Evolutionary conservation across 1,140 invertebrate genomes (phyloP).

Genomic region (Drosophila kepulauana): DNA sequence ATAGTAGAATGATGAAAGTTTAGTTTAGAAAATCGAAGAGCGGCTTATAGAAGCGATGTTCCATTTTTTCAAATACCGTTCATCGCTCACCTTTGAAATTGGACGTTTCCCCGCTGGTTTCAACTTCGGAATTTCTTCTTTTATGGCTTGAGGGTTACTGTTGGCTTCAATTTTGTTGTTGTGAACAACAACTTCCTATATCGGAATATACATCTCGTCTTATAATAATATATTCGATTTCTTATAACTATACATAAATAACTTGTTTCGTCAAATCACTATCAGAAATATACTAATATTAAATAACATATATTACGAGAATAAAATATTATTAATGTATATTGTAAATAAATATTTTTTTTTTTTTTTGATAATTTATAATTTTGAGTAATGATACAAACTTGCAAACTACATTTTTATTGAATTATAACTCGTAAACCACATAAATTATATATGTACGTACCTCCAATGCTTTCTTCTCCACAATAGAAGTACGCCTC

Average conservation of each 20-base stretch:
- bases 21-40: slow-evolving; percentile 9
- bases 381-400: not conserved
- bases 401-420: too few species aligned
- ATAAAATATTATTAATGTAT: not conserved
- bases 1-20: not conserved
- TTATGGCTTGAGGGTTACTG: slow-evolving; percentile 64
- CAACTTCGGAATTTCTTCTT: slow-evolving; percentile 80
- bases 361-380: not conserved
- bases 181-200: slow-evolving; percentile 55
- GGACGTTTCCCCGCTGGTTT: slow-evolving; percentile 66
- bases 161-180: slow-evolving; percentile 68
- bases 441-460: slow-evolving; percentile 49
- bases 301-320: not conserved
- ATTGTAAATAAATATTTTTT: not conserved
- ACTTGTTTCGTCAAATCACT: too few species aligned
- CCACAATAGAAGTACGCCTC: slow-evolving; percentile 87
- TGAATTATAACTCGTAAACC: not conserved
- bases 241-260: too few species aligned
- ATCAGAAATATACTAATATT: not conserved
- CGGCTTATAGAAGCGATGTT: not conserved
- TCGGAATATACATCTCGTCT: slow-evolving; percentile 29
- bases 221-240: not conserved
- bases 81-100: slow-evolving; percentile 68
- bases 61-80: not conserved
- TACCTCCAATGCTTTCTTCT: slow-evolving; percentile 87